Evolutionary conservation across 2,113 vertebrate species (phyloP), one percentile per base, ranked within the genome.

Genomic region (Chelonoidis abingdonii): DNA sequence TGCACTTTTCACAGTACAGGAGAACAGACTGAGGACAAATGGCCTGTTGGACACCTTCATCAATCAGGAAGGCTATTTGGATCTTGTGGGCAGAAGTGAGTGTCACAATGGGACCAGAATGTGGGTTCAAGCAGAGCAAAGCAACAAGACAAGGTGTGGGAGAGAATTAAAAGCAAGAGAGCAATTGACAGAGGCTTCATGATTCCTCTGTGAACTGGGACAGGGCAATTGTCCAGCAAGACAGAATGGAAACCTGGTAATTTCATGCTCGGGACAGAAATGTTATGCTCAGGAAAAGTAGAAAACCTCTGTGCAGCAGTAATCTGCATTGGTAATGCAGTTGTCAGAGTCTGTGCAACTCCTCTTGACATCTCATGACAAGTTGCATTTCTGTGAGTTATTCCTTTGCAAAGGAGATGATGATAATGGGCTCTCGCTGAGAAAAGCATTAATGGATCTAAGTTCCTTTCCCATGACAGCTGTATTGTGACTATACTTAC

Each of bases 381-480:
- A 92, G 31, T 52, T 2, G 29, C 92, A 82, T 8, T 5, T 41
- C 84, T 80, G 10, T 31, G 49, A 78, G 50, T 79, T 86, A 3
- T 5, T 53, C 9, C 56, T 29, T 21, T 16, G 5, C 4, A 50
- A 72, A 65, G 56, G 17, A 1, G 1, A 21, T 38, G 6, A 12
- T 17, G 11, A 22, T 54, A 41, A 53, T 53, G 52, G 50, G 13
- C 10, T 29, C 24, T 3, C 16, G 6, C 75, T 80, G 87, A 44
- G 52, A 56, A 62, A 83, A 89, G 19, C 21, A 21, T 44, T 0
- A 1, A 29, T 0, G 0, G 1, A 59, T 62, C 57, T 83, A 21
- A 21, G 35, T 2, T 10, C 72, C 65, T 11, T n/a, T 54, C 53
- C 80, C 29, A 6, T 10, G 16, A 84, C 56, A 44, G 49, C 14